Evolutionary conservation across 1,140 invertebrate genomes (phyloP).

Genomic region (Drosophila biarmipes): DNA sequence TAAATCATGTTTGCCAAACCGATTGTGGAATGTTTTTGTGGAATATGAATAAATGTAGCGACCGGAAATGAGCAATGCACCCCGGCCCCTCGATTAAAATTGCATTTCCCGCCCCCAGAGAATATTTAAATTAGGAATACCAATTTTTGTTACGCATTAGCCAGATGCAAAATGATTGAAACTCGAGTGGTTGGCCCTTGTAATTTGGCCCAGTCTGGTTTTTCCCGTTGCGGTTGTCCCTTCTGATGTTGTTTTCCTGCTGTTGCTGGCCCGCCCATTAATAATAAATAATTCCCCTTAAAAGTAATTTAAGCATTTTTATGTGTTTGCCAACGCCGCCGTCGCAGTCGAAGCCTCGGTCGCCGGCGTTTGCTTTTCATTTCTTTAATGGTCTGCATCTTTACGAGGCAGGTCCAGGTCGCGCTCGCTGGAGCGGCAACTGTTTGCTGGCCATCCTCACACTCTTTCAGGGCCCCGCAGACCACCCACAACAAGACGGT

Average conservation of each 20-base stretch:
- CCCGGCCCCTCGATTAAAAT: slow-evolving; percentile 24
- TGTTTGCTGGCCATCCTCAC: slow-evolving; percentile 57
- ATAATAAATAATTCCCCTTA: slow-evolving; percentile 82
- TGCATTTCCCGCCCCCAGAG: slow-evolving; percentile 7
- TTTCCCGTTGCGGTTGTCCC: slow-evolving; percentile 1
- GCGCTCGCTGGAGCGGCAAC: slow-evolving; percentile 68
- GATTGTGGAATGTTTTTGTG: slow-evolving; percentile 42
- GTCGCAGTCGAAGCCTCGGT: slow-evolving; percentile 13
- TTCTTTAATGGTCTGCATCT: slow-evolving; percentile 80
- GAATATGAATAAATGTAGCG: slow-evolving; percentile 52
- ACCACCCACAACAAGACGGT: slow-evolving; percentile 14
- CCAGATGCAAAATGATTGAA: slow-evolving; percentile 29
- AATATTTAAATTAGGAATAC: slow-evolving; percentile 30
- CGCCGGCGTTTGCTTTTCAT: slow-evolving; percentile 72
- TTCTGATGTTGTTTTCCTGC: slow-evolving; percentile 18
- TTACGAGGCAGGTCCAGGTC: slow-evolving; percentile 71
- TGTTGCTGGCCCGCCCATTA: slow-evolving; percentile 50
- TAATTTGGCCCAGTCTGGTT: slow-evolving; percentile 43
- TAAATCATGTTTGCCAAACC: slow-evolving; percentile 58
- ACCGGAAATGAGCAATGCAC: slow-evolving; percentile 57
- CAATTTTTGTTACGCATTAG: slow-evolving; percentile 47
- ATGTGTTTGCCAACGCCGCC: slow-evolving; percentile 64
- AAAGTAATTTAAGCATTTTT: slow-evolving; percentile 82
- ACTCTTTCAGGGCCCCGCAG: slow-evolving; percentile 13
- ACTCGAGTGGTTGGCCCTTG: slow-evolving; percentile 30